Evolutionary conservation across 2,888 invertebrate genomes (phyloP), one percentile per base, ranked within the genome.

Genomic region (Neoaliturus tenellus): DNA sequence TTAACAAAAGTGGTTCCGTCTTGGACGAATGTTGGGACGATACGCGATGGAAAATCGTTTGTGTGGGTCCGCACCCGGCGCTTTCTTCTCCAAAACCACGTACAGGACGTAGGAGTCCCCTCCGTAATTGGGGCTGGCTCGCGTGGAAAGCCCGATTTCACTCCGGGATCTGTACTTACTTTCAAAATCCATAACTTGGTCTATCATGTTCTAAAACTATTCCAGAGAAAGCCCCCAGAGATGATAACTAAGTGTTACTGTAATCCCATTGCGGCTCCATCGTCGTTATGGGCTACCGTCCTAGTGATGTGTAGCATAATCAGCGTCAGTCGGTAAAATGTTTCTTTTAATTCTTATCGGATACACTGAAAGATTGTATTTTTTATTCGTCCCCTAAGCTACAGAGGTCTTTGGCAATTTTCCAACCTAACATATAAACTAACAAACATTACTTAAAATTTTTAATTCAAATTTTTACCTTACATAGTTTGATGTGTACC

Each of bases 171-270:
- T 75, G 75, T 28, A 75, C 41, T 44, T 28, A 75, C 75, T 75
- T 75, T 75, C 75, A 75, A 75, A 75, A 75, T 75, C 75, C 75
- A 75, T 75, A 75, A 75, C 75, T 75, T 75, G 75, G 75, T 28
- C 71, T 35, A 31, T 73, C 75, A 48, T 8, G 75, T 25, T 39
- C 41, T 41, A 41, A 28, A 75, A 25, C 75, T 1, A 39, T 62
- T 20, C 31, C 20, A 28, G 75, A 48, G 75, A 75, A 75, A 75
- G 75, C n/a, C 25, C 14, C 3, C 28, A 25, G 75, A 28, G 39
- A 20, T 69, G 69, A 67, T 25, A 31, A 62, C 62, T 28, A 62
- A 62, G 62, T 62, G 62, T 62, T 31, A 28, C 31, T 28, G 28
- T 62, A 62, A 20, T n/a, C n/a, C n/a, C n/a, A n/a, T n/a, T n/a